These are phyloP conservation scores for Baryphthengus martii DNA, from an alignment of 2,113 vertebrate genomes.

Conservation along the genomic window DNA sequence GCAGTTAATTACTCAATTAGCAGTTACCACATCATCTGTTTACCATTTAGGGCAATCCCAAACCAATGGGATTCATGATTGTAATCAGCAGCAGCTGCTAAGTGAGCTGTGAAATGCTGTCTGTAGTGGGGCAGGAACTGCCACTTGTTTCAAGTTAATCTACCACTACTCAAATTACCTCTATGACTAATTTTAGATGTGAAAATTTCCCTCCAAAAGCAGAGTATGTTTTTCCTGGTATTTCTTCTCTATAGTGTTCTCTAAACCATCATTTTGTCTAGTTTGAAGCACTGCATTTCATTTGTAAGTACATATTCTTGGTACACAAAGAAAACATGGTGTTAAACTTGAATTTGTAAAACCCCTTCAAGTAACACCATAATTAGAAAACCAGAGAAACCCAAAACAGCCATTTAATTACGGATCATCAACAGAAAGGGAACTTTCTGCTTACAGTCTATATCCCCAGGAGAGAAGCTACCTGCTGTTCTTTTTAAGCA, in stretches of 20 bases:
- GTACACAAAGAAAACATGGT: not conserved
- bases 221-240: not conserved
- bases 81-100: not conserved
- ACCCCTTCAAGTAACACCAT: not conserved
- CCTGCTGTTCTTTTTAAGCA: not conserved
- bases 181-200: not conserved
- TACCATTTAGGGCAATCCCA: not conserved
- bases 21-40: not conserved
- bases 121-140: not conserved
- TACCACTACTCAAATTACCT: not conserved
- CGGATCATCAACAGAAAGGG: not conserved
- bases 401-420: not conserved
- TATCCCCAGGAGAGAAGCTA: not conserved
- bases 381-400: not conserved
- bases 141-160: not conserved
- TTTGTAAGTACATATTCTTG: not conserved
- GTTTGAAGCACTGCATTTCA: not conserved
- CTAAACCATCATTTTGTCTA: not conserved
- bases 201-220: not conserved
- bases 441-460: not conserved
- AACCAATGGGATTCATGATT: accelerated
- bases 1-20: not conserved
- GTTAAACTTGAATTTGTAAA: not conserved
- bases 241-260: not conserved
- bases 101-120: not conserved